These are phyloP conservation scores for Apomyelois bistriatella DNA, from an alignment of 2,888 invertebrate species.

Conservation along the genomic window DNA sequence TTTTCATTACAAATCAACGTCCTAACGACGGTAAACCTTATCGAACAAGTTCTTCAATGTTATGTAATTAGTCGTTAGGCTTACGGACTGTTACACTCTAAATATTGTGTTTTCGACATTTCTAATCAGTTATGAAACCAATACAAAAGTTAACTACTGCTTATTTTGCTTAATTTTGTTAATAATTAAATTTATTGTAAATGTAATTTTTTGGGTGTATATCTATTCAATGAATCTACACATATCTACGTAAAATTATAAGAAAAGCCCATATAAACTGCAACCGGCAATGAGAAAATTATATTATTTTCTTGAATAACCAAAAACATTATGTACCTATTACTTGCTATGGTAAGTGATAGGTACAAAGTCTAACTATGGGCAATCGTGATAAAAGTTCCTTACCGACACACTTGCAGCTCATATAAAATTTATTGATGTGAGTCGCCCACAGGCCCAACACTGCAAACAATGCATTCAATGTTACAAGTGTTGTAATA, in stretches of 20 bases:
- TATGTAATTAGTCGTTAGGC: not conserved
- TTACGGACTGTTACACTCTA: conserved; percentile 1
- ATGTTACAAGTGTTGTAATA: conserved; percentile 1
- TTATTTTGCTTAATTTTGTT: not conserved
- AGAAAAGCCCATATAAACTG: too few relatives aligned
- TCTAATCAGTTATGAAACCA: conserved; percentile 3
- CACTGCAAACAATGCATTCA: conserved; percentile 8
- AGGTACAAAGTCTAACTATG: too few relatives aligned
- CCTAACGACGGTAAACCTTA: too few relatives aligned
- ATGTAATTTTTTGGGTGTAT: too few relatives aligned
- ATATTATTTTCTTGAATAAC: too few relatives aligned
- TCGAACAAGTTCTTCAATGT: not conserved
- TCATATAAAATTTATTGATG: not conserved
- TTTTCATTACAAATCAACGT: too few relatives aligned
- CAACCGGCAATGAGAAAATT: too few relatives aligned
- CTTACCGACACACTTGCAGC: not conserved
- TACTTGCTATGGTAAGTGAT: not conserved
- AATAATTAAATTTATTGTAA: too few relatives aligned
- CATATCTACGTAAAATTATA: too few relatives aligned
- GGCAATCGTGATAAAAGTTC: not conserved
- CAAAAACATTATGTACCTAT: too few relatives aligned
- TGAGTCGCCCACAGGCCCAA: conserved; percentile 18
- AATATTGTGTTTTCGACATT: conserved; percentile 7
- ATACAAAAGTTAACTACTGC: not conserved
- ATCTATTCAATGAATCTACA: too few relatives aligned